These are phyloP conservation scores for Sterna hirundo DNA, from an alignment of 2,113 vertebrate genomes.

Conservation along the genomic window DNA sequence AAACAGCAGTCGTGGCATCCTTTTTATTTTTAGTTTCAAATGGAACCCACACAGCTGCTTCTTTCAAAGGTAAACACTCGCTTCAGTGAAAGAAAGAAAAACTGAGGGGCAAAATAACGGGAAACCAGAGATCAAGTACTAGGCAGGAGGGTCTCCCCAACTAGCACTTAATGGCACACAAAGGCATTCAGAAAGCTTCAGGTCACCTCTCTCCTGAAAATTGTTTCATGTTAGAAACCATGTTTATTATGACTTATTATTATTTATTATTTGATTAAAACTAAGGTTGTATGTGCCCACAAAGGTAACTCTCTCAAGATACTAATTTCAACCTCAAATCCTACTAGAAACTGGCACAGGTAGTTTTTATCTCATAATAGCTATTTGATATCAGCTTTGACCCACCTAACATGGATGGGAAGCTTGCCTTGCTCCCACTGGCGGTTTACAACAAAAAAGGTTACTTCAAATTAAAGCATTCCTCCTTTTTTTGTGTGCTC, in stretches of 20 bases:
- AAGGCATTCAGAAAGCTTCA: background rate
- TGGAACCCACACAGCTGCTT: background rate
- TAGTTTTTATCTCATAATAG: background rate
- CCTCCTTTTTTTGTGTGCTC: background rate
- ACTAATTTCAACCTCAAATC: background rate
- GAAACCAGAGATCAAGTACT: background rate
- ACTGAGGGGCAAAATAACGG: background rate
- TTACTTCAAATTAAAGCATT: constrained; percentile 14
- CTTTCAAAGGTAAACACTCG: background rate
- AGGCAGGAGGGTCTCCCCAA: background rate
- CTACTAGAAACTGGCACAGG: background rate
- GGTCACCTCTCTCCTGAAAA: background rate
- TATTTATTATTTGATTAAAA: background rate
- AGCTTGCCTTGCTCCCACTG: background rate
- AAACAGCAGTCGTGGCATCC: background rate
- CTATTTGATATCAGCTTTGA: background rate
- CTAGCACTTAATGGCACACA: background rate
- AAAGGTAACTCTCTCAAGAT: background rate
- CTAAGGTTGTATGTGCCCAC: background rate
- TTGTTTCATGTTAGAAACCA: background rate
- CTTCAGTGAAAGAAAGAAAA: background rate
- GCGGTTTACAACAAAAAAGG: background rate
- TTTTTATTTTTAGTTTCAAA: constrained; percentile 2
- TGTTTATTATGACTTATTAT: background rate
- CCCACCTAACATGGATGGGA: background rate